Conservation (phyloP, 2,888 invertebrate species). For the Emmelina monodactyla region DNA sequence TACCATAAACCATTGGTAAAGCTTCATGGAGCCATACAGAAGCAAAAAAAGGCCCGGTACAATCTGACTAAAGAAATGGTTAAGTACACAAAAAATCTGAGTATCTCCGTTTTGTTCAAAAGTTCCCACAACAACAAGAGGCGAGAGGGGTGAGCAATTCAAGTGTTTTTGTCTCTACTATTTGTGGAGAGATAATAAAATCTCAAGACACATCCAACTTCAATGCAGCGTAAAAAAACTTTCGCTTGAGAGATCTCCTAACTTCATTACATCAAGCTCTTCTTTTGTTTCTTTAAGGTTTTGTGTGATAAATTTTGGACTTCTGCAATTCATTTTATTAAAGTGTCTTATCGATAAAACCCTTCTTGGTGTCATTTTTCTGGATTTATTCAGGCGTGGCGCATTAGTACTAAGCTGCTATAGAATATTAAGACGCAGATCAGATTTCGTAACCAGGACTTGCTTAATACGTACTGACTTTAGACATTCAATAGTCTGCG, state of each 20-base stretch:
- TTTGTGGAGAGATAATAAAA: constrained; percentile 53
- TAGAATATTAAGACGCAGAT: constrained; percentile 47
- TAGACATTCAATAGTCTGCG: constrained; percentile 56
- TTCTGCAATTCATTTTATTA: background rate
- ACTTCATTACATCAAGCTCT: background rate
- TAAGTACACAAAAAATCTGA: too few relatives aligned
- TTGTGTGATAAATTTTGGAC: background rate
- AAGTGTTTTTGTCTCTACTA: constrained; percentile 58
- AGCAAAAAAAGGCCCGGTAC: too few relatives aligned
- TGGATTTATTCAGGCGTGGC: constrained; percentile 42
- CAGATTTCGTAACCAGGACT: constrained; percentile 50
- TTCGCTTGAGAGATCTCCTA: constrained; percentile 7
- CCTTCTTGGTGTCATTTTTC: constrained; percentile 36
- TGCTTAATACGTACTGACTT: constrained; percentile 51
- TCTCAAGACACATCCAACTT: constrained; percentile 33
- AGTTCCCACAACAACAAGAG: constrained; percentile 50
- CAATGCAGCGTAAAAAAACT: constrained; percentile 13
- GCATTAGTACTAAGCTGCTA: constrained; percentile 46
- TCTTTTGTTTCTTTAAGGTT: background rate
- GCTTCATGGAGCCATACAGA: too few relatives aligned
- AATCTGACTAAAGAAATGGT: too few relatives aligned
- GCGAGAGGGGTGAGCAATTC: constrained; percentile 49
- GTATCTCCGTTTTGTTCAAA: constrained; percentile 40
- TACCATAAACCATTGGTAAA: too few relatives aligned
- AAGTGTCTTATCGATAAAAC: too few relatives aligned